Base-by-base conservation (phyloP, 2,113 vertebrate species). In the Pandion haliaetus region DNA sequence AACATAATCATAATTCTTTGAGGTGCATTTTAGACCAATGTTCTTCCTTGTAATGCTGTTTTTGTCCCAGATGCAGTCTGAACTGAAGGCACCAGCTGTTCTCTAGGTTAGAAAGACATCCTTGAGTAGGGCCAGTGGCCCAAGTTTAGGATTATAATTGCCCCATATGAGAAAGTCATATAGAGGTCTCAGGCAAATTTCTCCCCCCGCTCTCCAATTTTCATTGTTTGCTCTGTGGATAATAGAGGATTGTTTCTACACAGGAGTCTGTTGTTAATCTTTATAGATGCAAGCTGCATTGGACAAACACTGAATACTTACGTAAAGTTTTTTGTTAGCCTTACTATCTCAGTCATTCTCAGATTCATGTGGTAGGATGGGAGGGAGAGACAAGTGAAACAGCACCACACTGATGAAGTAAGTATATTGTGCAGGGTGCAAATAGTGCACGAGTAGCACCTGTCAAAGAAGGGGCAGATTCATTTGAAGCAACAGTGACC, bases 161-260 rank as follows among this genome's bases (percentile, higher is more conserved):
- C 9, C 16, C 12, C 12, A 3, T 61, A 40, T 69, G 13, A 81
- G 40, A 32, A 57, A 73, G 52, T 65, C 23, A n/a, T 38, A 14
- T 0, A 44, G 49, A 44, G 12, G 9, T 72, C 20, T 73, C 5
- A 1, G 14, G 12, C 17, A 73, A 24, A 63, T 72, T 67, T 31
- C 5, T 15, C 2, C 2, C 19, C 5, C 12, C 3, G 1, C 6
- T 18, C 19, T 17, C 2, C 17, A 12, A 0, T 78, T 73, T 52
- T 73, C 24, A 21, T 36, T 55, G 11, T 65, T 92, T 88, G 2
- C 21, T 70, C 12, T 91, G 31, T 10, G 42, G 18, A 15, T 44
- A 57, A 10, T 19, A 11, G 12, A 31, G 44, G 14, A 31, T 62
- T 47, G 26, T 59, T 95, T 36, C 49, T 59, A 2, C 17, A 36